A percentile compares a stretch with the other conserved stretches of the same genome.
These are phyloP conservation scores for Gouania willdenowi DNA, from an alignment of 2,797 vertebrate genomes.

Conservation along the genomic window DNA sequence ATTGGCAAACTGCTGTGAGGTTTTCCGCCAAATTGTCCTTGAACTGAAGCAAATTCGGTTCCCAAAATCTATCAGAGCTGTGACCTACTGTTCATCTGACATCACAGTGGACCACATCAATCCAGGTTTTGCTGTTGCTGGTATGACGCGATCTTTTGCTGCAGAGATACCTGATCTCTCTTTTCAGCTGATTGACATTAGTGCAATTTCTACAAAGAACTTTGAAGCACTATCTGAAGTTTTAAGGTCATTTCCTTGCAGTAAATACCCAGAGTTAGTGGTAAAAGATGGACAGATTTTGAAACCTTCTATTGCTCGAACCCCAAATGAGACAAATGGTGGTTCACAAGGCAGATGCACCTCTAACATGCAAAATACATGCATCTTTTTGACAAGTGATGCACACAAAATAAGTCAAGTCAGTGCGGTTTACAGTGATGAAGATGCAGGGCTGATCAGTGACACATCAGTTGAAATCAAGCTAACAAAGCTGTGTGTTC, in stretches of 20 bases:
- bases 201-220: constrained; percentile 57
- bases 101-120: constrained; percentile 73
- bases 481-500: constrained; percentile 71
- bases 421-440: constrained; percentile 52
- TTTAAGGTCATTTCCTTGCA: constrained; percentile 63
- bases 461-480: constrained; percentile 65
- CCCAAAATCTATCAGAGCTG: constrained; percentile 64
- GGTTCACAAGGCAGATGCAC: constrained; percentile 6
- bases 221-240: constrained; percentile 69
- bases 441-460: constrained; percentile 15
- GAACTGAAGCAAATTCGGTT: constrained; percentile 66
- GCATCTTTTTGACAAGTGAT: constrained; percentile 74
- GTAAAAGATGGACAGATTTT: constrained; percentile 71
- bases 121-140: constrained; percentile 78
- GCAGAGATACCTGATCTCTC: constrained; percentile 70
- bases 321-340: constrained; percentile 29
- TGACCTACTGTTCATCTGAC: constrained; percentile 78
- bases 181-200: constrained; percentile 73
- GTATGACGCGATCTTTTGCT: constrained; percentile 79
- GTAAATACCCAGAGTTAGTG: constrained; percentile 76
- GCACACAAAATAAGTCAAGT: constrained; percentile 55
- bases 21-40: constrained; percentile 74
- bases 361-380: constrained; percentile 34
- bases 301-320: constrained; percentile 64
- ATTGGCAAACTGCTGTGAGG: constrained; percentile 77